Evolutionary conservation across 2,797 vertebrate genomes (phyloP).

Genomic region (Hyperoplus lanceolatus): DNA sequence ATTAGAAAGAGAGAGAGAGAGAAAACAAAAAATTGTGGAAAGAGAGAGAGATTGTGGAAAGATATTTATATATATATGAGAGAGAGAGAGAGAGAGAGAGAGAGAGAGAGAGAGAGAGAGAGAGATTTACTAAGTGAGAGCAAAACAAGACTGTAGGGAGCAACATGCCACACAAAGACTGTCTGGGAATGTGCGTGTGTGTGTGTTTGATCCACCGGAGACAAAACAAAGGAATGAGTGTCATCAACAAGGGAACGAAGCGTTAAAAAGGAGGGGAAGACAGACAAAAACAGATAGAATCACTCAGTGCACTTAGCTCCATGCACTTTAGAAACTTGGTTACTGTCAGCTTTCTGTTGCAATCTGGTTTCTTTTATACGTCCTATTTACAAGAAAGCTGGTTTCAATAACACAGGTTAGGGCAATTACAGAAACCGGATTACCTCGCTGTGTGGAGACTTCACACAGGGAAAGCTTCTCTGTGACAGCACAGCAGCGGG

Average conservation of each 20-base stretch:
- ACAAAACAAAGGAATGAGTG: constrained; percentile 40
- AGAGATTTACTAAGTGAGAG: constrained; percentile 32
- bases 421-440: constrained; percentile 29
- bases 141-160: constrained; percentile 47
- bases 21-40: too few species aligned
- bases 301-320: constrained; percentile 37
- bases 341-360: constrained; percentile 49
- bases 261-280: constrained; percentile 13
- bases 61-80: too few species aligned
- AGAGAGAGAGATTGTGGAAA: too few species aligned
- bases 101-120: background rate
- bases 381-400: constrained; percentile 38
- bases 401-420: constrained; percentile 19
- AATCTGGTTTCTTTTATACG: constrained; percentile 48
- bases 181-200: constrained; percentile 16
- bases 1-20: too few species aligned
- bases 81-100: too few species aligned
- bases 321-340: constrained; percentile 49
- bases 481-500: constrained; percentile 4
- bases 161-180: constrained; percentile 27
- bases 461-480: background rate
- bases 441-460: background rate
- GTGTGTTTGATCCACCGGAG: constrained; percentile 11
- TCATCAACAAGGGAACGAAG: constrained; percentile 30
- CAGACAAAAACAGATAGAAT: constrained; percentile 25